Evolutionary conservation across 2,113 vertebrate genomes (phyloP).

Genomic region (Oncorhynchus tshawytscha): DNA sequence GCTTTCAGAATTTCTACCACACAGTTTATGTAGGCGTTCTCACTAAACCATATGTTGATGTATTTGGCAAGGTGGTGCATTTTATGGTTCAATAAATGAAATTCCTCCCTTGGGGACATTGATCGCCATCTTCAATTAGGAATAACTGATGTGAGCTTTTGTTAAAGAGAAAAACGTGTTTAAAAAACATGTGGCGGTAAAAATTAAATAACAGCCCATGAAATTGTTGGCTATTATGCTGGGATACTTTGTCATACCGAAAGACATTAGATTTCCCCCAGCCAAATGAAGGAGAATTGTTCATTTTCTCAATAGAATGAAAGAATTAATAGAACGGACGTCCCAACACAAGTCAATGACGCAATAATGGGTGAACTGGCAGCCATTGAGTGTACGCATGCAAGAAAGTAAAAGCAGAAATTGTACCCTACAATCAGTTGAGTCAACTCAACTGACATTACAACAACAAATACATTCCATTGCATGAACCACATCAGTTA

Average conservation of each 20-base stretch:
- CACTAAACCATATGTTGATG: not conserved
- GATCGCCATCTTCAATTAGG: conserved; percentile 4
- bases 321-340: no score
- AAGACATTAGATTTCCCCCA: no score
- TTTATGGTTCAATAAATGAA: not conserved
- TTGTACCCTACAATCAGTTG: no score
- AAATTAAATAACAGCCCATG: not conserved
- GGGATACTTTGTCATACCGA: not conserved
- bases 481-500: no score
- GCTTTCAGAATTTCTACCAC: not conserved
- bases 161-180: not conserved
- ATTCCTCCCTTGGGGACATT: not conserved
- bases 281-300: no score
- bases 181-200: not conserved
- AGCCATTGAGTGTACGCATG: no score
- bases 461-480: no score
- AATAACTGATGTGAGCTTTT: not conserved
- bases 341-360: no score
- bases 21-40: not conserved
- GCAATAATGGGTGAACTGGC: no score
- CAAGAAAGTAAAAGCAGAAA: no score
- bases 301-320: no score
- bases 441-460: no score
- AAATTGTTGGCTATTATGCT: not conserved
- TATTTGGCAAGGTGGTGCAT: not conserved